Conservation (phyloP, 2,797 vertebrate genomes). For the Chloroceryle inda region DNA sequence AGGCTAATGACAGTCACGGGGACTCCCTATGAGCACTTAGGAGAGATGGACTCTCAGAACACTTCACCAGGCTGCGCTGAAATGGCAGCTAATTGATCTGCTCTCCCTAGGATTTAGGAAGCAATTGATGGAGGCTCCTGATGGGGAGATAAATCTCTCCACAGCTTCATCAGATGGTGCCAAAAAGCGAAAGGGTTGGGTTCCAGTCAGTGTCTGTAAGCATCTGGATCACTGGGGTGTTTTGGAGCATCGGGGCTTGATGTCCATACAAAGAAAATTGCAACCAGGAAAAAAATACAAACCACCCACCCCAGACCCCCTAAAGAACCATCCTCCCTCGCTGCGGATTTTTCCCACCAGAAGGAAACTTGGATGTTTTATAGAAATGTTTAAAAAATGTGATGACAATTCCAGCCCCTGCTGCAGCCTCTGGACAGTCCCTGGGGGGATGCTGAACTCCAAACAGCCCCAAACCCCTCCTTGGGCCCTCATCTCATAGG, state of each 20-base stretch:
- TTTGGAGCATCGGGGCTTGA: background rate
- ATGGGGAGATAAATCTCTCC: background rate
- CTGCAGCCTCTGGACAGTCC: conserved; percentile 2
- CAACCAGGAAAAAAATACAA: background rate
- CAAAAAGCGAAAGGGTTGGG: background rate
- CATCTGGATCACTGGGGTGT: background rate
- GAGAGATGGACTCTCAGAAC: background rate
- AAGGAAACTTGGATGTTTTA: conserved; percentile 1
- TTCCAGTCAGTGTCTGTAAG: fast-evolving
- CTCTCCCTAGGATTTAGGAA: background rate
- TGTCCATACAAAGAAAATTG: background rate
- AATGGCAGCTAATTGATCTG: background rate
- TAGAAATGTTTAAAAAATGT: conserved; percentile 28
- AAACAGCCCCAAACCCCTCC: background rate
- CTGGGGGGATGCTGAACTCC: background rate
- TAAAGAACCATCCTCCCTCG: background rate
- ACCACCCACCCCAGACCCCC: background rate
- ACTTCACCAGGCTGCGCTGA: background rate
- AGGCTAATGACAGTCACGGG: background rate
- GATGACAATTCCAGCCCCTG: conserved; percentile 45
- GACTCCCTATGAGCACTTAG: background rate
- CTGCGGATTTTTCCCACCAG: conserved; percentile 55
- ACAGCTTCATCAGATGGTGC: background rate
- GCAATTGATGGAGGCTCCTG: background rate
- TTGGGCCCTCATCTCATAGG: background rate